Percentiles rank a stretch among this genome's conserved stretches.
Conservation (phyloP, 2,797 vertebrate genomes). For the Mareca penelope region DNA sequence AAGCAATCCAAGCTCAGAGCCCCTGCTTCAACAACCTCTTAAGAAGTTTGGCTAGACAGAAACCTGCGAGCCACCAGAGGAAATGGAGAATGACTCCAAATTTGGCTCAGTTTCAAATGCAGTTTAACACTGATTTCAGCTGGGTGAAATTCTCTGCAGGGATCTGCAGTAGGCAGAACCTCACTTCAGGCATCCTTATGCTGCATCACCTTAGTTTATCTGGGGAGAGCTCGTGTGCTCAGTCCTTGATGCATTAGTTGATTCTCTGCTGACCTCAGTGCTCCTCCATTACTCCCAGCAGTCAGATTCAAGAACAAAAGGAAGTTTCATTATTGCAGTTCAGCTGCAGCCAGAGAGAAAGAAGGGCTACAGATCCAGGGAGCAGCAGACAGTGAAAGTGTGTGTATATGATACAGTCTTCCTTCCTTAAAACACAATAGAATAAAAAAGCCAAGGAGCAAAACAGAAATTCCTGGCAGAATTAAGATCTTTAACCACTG, state of each 20-base stretch:
- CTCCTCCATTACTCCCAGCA: not conserved
- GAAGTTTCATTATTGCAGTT: conserved; percentile 12
- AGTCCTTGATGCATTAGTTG: not conserved
- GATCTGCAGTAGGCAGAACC: not conserved
- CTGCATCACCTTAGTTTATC: not conserved
- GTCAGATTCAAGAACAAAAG: not conserved
- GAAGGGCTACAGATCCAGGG: not conserved
- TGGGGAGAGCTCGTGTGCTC: not conserved
- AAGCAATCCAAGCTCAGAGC: not conserved
- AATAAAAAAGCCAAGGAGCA: not conserved
- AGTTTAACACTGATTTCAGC: not conserved
- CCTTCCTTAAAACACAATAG: not conserved
- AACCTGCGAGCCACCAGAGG: not conserved
- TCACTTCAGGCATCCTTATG: not conserved
- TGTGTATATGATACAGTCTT: not conserved
- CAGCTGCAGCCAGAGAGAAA: not conserved
- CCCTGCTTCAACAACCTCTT: not conserved
- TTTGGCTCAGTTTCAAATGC: not conserved
- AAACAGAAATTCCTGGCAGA: not conserved
- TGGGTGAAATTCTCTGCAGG: not conserved
- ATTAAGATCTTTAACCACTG: not conserved
- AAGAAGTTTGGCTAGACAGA: not conserved
- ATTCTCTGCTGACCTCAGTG: not conserved
- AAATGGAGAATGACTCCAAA: not conserved
- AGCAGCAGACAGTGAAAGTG: not conserved